These are phyloP conservation scores for Coregonus ussuriensis DNA, from an alignment of 2,797 vertebrate genomes.

Conservation along the genomic window DNA sequence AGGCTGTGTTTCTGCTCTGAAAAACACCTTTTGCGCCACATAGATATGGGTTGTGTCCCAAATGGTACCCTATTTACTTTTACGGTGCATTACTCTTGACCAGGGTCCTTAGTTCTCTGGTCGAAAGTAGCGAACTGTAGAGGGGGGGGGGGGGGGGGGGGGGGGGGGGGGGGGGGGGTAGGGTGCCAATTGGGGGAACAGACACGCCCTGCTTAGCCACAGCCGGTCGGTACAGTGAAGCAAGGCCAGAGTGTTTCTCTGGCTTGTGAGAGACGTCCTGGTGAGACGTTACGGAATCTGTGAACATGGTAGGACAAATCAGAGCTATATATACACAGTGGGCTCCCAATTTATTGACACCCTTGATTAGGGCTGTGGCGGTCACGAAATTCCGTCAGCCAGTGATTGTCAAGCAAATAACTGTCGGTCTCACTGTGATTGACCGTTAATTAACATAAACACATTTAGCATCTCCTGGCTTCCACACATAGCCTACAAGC, in stretches of 20 bases:
- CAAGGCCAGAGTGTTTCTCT: background rate
- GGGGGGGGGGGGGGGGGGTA: background rate
- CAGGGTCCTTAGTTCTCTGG: background rate
- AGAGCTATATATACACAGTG: constrained; percentile 30
- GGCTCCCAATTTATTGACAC: no score
- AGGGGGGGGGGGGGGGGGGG: background rate
- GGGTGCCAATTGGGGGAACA: background rate
- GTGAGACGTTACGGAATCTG: background rate
- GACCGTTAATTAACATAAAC: no score
- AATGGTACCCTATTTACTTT: background rate
- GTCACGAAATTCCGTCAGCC: no score
- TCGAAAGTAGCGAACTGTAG: background rate
- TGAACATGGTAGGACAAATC: background rate
- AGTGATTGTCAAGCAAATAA: no score
- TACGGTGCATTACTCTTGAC: background rate
- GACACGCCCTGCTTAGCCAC: background rate
- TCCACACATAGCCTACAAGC: no score
- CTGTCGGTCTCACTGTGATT: no score
- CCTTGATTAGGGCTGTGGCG: no score
- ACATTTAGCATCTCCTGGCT: no score
- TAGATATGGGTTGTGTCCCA: background rate
- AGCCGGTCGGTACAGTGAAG: background rate
- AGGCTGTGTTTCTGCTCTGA: no score
- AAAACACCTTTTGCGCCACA: constrained; percentile 61
- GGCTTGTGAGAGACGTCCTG: background rate